These are phyloP conservation scores for Timandra comae DNA, from an alignment of 2,888 invertebrate genomes.

Conservation along the genomic window DNA sequence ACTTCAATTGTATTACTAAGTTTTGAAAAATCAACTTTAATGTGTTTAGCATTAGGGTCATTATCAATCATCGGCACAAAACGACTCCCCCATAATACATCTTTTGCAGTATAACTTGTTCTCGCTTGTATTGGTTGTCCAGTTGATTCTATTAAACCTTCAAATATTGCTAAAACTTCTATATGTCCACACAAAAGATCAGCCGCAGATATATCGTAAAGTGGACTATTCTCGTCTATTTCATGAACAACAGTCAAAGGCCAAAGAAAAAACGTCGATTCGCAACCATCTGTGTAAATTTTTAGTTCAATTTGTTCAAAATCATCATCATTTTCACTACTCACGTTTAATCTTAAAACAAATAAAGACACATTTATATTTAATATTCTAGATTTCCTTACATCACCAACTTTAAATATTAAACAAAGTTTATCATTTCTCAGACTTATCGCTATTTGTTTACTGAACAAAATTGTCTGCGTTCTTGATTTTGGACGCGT, in stretches of 20 bases:
- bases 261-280: slow-evolving; percentile 97
- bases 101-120: slow-evolving; percentile 86
- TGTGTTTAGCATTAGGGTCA: slow-evolving; percentile 79
- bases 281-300: slow-evolving; percentile 88
- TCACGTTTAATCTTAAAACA: slow-evolving; percentile 86
- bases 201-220: slow-evolving; percentile 91
- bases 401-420: slow-evolving; percentile 95
- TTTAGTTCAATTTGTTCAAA: slow-evolving; percentile 89
- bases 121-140: slow-evolving; percentile 88
- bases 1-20: slow-evolving; percentile 90
- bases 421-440: slow-evolving; percentile 90
- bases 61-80: slow-evolving; percentile 88
- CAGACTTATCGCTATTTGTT: slow-evolving; percentile 90
- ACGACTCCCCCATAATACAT: slow-evolving; percentile 91
- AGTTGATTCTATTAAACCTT: slow-evolving; percentile 93
- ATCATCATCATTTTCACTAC: slow-evolving; percentile 83
- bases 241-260: slow-evolving; percentile 94
- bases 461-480: slow-evolving; percentile 95
- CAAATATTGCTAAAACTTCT: slow-evolving; percentile 91
- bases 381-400: slow-evolving; percentile 95
- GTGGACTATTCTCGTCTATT: slow-evolving; percentile 90
- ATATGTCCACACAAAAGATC: slow-evolving; percentile 91
- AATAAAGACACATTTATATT: slow-evolving; percentile 92
- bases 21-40: slow-evolving; percentile 91
- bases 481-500: slow-evolving; percentile 95